Conservation (phyloP, 2,113 vertebrate genomes). For the Ornithorhynchus anatinus region DNA sequence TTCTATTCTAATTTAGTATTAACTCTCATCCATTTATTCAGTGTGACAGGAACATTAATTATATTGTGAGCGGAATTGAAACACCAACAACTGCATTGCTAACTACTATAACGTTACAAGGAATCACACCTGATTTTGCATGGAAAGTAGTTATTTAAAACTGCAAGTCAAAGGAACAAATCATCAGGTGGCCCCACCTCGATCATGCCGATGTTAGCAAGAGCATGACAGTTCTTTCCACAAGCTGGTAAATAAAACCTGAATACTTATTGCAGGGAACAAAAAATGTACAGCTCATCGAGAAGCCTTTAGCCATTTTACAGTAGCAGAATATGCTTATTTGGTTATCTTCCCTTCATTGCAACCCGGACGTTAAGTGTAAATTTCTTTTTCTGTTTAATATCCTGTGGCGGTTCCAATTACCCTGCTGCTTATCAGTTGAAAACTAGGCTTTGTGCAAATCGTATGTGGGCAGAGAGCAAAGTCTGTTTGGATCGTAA, state of each 20-base stretch:
- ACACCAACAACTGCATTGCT: neutral
- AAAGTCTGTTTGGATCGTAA: constrained; percentile 68
- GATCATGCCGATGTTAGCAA: neutral
- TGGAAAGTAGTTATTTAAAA: neutral
- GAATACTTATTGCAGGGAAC: constrained; percentile 43
- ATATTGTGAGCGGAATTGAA: constrained; percentile 22
- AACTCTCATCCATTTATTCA: constrained; percentile 14
- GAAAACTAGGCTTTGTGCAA: constrained; percentile 73
- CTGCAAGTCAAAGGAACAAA: neutral
- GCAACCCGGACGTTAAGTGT: constrained; percentile 60
- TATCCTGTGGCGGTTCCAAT: constrained; percentile 71
- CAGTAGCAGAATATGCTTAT: constrained; percentile 40
- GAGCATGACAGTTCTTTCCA: neutral
- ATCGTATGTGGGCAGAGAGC: constrained; percentile 77
- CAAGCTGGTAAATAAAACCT: constrained; percentile 20
- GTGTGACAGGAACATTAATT: constrained; percentile 43
- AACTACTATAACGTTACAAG: neutral
- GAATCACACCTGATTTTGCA: neutral
- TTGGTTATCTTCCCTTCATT: constrained; percentile 56
- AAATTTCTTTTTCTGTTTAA: constrained; percentile 54
- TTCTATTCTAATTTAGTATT: constrained; percentile 33
- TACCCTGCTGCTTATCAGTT: constrained; percentile 72
- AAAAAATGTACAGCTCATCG: constrained; percentile 36
- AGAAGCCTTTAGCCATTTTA: constrained; percentile 35
- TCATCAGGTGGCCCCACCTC: neutral